Base-by-base conservation (phyloP, 2,797 vertebrate species). In the Taeniopygia guttata region DNA sequence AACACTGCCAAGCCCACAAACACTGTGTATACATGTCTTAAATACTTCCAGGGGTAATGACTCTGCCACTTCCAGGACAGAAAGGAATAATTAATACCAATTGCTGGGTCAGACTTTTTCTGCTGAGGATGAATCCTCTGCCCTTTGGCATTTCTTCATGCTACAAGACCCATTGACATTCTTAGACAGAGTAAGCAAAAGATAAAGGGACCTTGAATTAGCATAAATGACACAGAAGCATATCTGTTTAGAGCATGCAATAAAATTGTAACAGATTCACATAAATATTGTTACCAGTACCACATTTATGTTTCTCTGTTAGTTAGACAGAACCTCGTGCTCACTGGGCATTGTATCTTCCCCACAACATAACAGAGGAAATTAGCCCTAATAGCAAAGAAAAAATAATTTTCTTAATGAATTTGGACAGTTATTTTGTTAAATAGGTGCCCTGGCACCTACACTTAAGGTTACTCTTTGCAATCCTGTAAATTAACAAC, bases 1-100 rank as follows among this genome's bases (percentile, higher is more conserved):
- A 54, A 13, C 52, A 63, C 26, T 67, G n/a, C 16, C 54, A 59
- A 43, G 15, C 5, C 8, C 34, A 18, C 56, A 55, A 5, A 42
- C 8, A 69, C 3, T 0, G 9, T 2, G 4, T 8, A 36, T 27
- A 11, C 32, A 17, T 1, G 3, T 22, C 54, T 59, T 8, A 27
- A 52, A 67, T 14, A 58, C 13, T 20, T 54, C 32, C n/a, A 49
- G 43, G 43, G n/a, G 34, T 4, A 22, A 18, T 21, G n/a, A 67
- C n/a, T 82, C 67, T 64, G 36, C 2, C 6, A 20, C 25, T 42
- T 63, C 25, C 27, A 73, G 43, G 21, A 66, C 38, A 55, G 36
- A 68, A 68, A 34, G 32, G 26, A 77, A 26, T 56, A 90, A 45
- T 2, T 54, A 40, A 2, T 9, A 34, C 13, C 8, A 55, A 20